Conservation (phyloP, 92 coral and sea anemone species). For the Umimayanthus kanabou region DNA sequence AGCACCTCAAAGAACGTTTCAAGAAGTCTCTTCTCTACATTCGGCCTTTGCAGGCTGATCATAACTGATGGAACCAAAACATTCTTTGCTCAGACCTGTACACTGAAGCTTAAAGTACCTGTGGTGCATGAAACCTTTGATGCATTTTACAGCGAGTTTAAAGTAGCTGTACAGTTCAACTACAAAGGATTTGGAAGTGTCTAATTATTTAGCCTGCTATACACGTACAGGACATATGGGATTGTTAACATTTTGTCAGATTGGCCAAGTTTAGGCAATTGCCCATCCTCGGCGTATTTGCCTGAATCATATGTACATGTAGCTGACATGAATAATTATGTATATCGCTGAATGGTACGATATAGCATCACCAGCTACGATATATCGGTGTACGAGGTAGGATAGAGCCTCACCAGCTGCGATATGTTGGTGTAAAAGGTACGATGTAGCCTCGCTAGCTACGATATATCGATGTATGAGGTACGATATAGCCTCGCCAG, state of each 20-base stretch:
- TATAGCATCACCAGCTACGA: too few species aligned
- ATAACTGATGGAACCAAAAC: background rate
- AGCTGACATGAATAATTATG: background rate
- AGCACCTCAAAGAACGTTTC: too few species aligned
- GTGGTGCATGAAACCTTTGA: background rate
- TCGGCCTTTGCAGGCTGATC: background rate
- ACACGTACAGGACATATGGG: background rate
- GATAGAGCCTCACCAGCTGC: too few species aligned
- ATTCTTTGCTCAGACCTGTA: slow-evolving; percentile 10
- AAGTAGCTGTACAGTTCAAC: slow-evolving; percentile 4
- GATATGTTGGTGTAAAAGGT: too few species aligned
- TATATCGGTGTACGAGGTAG: too few species aligned
- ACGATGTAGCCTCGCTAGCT: too few species aligned
- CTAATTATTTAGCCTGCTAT: slow-evolving; percentile 5
- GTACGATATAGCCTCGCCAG: too few species aligned
- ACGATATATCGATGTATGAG: too few species aligned
- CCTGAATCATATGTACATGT: background rate
- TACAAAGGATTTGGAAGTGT: slow-evolving; percentile 18
- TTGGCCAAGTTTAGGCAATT: background rate
- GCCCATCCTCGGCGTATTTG: background rate
- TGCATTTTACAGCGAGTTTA: slow-evolving; percentile 12
- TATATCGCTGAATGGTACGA: too few species aligned
- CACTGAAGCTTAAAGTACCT: background rate
- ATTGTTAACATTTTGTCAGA: background rate
- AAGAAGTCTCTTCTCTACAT: too few species aligned